Evolutionary conservation across 2,888 invertebrate genomes (phyloP).

Genomic region (Pterostichus niger): DNA sequence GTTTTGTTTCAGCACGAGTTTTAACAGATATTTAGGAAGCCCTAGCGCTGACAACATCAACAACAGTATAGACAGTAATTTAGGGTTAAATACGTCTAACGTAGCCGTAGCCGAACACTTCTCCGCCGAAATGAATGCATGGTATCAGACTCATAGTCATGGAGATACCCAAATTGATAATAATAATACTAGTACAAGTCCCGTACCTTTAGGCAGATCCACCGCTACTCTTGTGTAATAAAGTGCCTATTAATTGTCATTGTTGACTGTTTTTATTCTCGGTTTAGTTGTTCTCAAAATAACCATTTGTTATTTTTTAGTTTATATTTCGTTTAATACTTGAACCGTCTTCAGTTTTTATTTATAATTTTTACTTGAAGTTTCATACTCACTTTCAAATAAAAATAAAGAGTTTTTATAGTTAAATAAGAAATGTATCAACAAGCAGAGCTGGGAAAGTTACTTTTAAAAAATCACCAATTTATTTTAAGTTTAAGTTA

Average conservation of each 20-base stretch:
- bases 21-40: constrained; percentile 70
- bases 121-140: constrained; percentile 80
- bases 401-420: no score
- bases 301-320: not conserved
- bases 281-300: constrained; percentile 2
- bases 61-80: constrained; percentile 72
- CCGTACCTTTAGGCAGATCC: constrained; percentile 71
- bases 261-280: not conserved
- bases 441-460: no score
- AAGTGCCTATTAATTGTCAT: constrained; percentile 34
- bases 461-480: no score
- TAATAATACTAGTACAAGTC: constrained; percentile 70
- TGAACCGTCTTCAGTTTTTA: not conserved
- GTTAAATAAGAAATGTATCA: no score
- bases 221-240: constrained; percentile 73
- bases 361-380: no score
- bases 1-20: constrained; percentile 39
- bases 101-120: constrained; percentile 78
- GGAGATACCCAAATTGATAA: constrained; percentile 70
- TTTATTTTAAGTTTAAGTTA: no score
- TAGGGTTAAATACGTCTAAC: constrained; percentile 49
- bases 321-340: not conserved
- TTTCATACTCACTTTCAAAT: no score
- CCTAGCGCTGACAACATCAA: constrained; percentile 70
- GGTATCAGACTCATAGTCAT: constrained; percentile 77